Conservation (phyloP, 2,797 vertebrate species). For the Prunella strophiata region DNA sequence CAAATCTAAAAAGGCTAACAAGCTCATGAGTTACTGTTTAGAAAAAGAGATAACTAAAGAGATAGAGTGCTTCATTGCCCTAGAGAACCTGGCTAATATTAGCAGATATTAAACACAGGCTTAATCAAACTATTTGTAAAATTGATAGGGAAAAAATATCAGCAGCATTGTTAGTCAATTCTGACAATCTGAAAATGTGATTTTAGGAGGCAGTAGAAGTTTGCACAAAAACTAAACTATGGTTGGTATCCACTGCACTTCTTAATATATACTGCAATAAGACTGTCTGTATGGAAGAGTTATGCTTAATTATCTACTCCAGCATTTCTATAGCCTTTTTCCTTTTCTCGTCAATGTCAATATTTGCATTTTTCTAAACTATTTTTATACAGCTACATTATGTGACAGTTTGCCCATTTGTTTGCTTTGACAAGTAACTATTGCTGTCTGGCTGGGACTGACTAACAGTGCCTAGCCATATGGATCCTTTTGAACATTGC, state of each 20-base stretch:
- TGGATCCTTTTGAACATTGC: neutral
- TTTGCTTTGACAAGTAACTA: neutral
- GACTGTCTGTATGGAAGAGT: neutral
- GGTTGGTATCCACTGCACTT: neutral
- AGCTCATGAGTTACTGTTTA: neutral
- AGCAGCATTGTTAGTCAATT: neutral
- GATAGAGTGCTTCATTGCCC: neutral
- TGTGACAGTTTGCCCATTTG: neutral
- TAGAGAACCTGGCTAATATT: neutral
- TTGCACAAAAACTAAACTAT: neutral
- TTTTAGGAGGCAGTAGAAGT: neutral
- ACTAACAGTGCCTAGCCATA: neutral
- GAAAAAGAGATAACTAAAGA: neutral
- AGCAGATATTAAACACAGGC: neutral
- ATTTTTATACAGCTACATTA: neutral
- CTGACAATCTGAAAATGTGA: neutral
- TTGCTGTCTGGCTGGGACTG: neutral
- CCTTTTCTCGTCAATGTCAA: neutral
- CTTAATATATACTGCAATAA: neutral
- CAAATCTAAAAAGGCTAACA: neutral
- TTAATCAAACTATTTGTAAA: neutral
- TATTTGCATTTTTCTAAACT: neutral
- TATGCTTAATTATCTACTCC: neutral
- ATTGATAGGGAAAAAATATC: neutral
- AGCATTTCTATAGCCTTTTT: neutral